A percentile compares a stretch with the other conserved stretches of the same genome.
These are phyloP conservation scores for Hipparchia semele DNA, from an alignment of 2,888 invertebrate genomes.

Conservation along the genomic window DNA sequence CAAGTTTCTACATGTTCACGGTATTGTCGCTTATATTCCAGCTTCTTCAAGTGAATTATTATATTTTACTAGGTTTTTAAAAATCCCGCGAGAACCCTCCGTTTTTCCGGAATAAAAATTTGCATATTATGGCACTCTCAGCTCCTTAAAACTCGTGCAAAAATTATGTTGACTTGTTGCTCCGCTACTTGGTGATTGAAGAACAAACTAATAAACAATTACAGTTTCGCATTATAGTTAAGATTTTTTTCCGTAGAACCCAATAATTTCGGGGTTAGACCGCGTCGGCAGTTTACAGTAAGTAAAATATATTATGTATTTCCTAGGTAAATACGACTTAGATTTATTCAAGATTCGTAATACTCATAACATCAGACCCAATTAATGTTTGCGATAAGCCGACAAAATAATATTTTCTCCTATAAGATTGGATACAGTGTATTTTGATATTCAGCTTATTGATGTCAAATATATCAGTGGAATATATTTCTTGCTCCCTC, in stretches of 20 bases:
- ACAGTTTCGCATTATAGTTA: background rate
- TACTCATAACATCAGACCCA: constrained; percentile 17
- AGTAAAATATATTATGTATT: background rate
- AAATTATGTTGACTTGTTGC: too few relatives aligned
- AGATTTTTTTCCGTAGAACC: background rate
- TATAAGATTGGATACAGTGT: constrained; percentile 8
- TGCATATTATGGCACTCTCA: too few relatives aligned
- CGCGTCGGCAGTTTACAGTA: background rate
- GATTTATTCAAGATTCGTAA: constrained; percentile 1
- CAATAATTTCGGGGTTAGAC: background rate
- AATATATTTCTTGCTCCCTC: background rate
- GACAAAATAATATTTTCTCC: constrained; percentile 23
- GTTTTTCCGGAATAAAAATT: too few relatives aligned
- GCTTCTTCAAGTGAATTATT: too few relatives aligned
- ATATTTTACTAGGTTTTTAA: too few relatives aligned
- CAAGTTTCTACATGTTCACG: too few relatives aligned
- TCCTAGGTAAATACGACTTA: background rate
- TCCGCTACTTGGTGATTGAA: too few relatives aligned
- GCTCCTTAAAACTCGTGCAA: too few relatives aligned
- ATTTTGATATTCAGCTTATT: constrained; percentile 13
- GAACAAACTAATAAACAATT: background rate
- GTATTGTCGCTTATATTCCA: too few relatives aligned
- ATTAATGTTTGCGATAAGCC: constrained; percentile 21
- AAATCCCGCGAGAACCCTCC: too few relatives aligned
- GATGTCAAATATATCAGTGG: background rate